Percentiles rank a stretch among this genome's conserved stretches.
Conservation (phyloP, 2,888 invertebrate species). For the Melipona bicolor region DNA sequence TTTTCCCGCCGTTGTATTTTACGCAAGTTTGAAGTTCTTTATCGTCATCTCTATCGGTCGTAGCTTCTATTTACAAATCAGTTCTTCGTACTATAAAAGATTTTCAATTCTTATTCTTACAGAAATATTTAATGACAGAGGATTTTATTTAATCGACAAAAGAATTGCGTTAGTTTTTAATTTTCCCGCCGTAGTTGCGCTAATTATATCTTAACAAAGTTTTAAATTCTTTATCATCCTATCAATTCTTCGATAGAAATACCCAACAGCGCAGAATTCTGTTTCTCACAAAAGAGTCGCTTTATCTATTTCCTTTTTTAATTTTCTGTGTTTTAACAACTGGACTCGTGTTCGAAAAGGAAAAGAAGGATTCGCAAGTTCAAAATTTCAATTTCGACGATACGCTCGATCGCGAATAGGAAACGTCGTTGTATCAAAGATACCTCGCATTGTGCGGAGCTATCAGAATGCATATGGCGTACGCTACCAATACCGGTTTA, state of each 20-base stretch:
- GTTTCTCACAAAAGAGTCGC: too few relatives aligned
- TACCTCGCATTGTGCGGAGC: conserved; percentile 20
- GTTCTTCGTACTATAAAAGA: neutral
- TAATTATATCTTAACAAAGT: neutral
- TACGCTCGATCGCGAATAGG: neutral
- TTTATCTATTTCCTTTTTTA: too few relatives aligned
- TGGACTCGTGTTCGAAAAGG: neutral
- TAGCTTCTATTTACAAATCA: neutral
- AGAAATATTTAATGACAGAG: neutral
- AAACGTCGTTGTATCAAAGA: conserved; percentile 6
- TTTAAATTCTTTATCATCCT: too few relatives aligned
- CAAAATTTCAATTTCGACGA: neutral
- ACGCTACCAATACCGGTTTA: conserved; percentile 64
- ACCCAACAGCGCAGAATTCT: too few relatives aligned
- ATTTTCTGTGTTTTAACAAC: neutral
- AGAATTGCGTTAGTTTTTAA: neutral
- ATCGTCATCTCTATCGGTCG: neutral
- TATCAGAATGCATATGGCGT: conserved; percentile 36
- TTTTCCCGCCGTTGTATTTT: too few relatives aligned
- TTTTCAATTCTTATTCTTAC: neutral
- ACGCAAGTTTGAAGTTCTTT: too few relatives aligned
- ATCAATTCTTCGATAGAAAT: too few relatives aligned
- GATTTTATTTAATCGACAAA: neutral
- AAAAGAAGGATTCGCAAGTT: neutral
- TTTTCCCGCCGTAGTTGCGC: neutral